Conservation (phyloP, 2,888 invertebrate genomes). For the Xestia ashworthii region DNA sequence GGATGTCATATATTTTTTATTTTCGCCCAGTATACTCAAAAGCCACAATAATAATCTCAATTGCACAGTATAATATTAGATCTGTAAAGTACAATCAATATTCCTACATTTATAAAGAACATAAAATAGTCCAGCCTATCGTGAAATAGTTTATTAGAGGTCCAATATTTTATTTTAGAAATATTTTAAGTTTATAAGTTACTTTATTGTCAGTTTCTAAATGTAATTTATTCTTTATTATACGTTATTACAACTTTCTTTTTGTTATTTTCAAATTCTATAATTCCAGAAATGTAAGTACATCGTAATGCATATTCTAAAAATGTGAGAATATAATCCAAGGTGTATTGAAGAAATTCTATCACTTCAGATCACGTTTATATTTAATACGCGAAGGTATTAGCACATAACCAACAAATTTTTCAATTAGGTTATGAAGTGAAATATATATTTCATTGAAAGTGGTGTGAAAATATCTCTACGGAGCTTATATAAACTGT, state of each 20-base stretch:
- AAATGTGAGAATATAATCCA: not conserved
- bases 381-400: not conserved
- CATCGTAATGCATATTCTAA: not conserved
- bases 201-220: slow-evolving; percentile 40
- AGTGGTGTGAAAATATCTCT: slow-evolving; percentile 22
- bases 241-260: slow-evolving; percentile 33
- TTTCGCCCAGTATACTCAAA: not conserved
- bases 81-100: slow-evolving; percentile 58
- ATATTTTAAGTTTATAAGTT: slow-evolving; percentile 53
- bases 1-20: not conserved
- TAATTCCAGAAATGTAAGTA: not conserved
- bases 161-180: slow-evolving; percentile 48
- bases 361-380: not conserved
- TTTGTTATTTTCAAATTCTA: slow-evolving; percentile 21
- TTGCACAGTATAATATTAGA: slow-evolving; percentile 27
- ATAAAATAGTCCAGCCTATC: not conserved
- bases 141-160: not conserved
- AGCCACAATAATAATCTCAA: not conserved
- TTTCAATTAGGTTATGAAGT: not conserved
- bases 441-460: not conserved
- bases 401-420: not conserved
- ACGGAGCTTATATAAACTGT: slow-evolving; percentile 36
- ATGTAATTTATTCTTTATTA: slow-evolving; percentile 60
- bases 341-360: too few relatives aligned
- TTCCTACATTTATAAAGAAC: slow-evolving; percentile 35